These are phyloP conservation scores for Vandiemenella viatica DNA, from an alignment of 2,888 invertebrate species.

Conservation along the genomic window DNA sequence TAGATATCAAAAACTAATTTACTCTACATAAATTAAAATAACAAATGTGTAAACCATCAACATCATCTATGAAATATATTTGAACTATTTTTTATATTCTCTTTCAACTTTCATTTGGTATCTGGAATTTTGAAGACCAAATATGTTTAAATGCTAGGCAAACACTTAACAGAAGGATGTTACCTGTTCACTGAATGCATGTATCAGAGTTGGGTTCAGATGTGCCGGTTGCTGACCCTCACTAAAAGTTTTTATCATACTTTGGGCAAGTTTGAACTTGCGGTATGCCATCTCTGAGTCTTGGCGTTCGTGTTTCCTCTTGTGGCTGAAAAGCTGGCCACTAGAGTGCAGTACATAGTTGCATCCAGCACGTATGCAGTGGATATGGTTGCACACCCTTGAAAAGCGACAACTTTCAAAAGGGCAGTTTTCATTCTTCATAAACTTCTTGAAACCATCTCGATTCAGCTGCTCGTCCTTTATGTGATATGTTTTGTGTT, in stretches of 20 bases:
- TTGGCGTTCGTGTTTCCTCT: constrained; percentile 89
- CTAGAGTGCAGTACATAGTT: constrained; percentile 92
- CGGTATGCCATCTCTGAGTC: constrained; percentile 81
- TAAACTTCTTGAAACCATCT: constrained; percentile 96
- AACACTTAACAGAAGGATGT: neutral
- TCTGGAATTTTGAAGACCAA: neutral
- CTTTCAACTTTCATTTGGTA: too few relatives aligned
- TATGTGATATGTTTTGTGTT: constrained; percentile 96
- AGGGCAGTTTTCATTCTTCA: constrained; percentile 89
- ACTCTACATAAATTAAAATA: too few relatives aligned
- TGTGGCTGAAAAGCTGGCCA: constrained; percentile 92
- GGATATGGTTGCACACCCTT: constrained; percentile 92
- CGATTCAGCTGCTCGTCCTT: constrained; percentile 90
- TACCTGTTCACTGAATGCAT: constrained; percentile 21
- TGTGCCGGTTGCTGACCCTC: constrained; percentile 18
- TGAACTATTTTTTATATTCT: too few relatives aligned
- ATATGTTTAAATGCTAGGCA: neutral
- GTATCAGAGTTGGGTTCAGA: constrained; percentile 15
- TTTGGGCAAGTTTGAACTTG: constrained; percentile 48
- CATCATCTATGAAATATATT: too few relatives aligned
- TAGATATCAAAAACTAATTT: too few relatives aligned
- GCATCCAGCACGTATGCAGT: constrained; percentile 90
- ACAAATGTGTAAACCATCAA: too few relatives aligned
- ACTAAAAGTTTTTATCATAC: constrained; percentile 24
- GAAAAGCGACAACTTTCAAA: constrained; percentile 88